Percentiles rank a stretch among this genome's conserved stretches.
These are phyloP conservation scores for Papilio machaon DNA, from an alignment of 1,140 invertebrate genomes.

Conservation along the genomic window DNA sequence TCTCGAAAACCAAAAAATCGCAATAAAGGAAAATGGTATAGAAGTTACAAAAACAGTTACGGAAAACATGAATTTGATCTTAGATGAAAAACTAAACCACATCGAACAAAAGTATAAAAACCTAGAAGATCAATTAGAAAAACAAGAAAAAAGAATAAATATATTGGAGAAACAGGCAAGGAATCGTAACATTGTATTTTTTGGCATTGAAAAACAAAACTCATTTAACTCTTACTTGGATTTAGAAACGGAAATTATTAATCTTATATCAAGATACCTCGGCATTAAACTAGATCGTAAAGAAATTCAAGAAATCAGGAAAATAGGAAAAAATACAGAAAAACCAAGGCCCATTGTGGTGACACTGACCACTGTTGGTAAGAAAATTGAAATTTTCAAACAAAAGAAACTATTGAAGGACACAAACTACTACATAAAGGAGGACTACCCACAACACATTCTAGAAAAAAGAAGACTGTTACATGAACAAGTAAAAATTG, in stretches of 20 bases:
- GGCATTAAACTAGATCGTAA: conserved; percentile 3
- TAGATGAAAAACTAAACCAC: conserved; percentile 38
- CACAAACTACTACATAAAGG: conserved; percentile 39
- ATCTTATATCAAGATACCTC: conserved; percentile 31
- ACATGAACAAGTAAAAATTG: conserved; percentile 30
- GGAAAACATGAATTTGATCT: not conserved
- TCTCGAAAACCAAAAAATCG: not conserved
- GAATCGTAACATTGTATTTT: conserved; percentile 41
- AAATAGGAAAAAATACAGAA: conserved; percentile 37
- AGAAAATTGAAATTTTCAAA: conserved; percentile 41
- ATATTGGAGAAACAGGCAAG: conserved; percentile 45
- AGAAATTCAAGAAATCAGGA: conserved; percentile 37
- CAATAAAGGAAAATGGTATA: not conserved
- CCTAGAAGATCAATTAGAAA: conserved; percentile 44
- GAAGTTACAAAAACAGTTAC: not conserved
- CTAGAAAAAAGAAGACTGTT: conserved; percentile 35
- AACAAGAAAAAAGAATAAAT: conserved; percentile 45
- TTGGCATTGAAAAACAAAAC: conserved; percentile 40
- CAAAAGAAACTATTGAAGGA: conserved; percentile 32
- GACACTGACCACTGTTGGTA: conserved; percentile 35
- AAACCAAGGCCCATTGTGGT: conserved; percentile 31
- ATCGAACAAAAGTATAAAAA: conserved; percentile 41
- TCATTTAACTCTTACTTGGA: conserved; percentile 35
- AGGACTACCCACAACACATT: conserved; percentile 39
- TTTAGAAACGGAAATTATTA: conserved; percentile 31